Base-by-base conservation (phyloP, 2,797 vertebrate species). In the Scyliorhinus canicula region DNA sequence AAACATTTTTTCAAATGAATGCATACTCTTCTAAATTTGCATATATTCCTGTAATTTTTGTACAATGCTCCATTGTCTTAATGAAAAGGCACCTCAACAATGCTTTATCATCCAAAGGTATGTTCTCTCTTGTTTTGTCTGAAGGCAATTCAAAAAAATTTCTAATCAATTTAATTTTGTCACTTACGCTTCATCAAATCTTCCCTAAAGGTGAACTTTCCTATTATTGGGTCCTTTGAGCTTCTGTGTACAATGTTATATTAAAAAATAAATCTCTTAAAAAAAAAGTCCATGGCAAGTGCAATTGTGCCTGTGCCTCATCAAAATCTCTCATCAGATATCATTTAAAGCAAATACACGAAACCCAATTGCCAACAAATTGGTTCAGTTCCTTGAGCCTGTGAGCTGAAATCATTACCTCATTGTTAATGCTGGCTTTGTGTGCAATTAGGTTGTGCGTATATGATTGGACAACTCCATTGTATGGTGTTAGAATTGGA, bases 291-390 rank as follows among this genome's bases (percentile, higher is more conserved):
- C 1, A 21, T 7, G 85, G 28, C 31, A 94, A 71, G 50, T 52
- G 63, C 26, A 47, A 71, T 12, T 69, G 50, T 44, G 44, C 31
- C 14, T 52, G 12, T 5, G 50, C 31, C 93, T 94, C 47, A 31
- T 52, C 19, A 93, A 47, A 35, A 12, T 4, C 67, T 21, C n/a
- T 67, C 65, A 74, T 50, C 47, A 28, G 50, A 94, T 16, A 4
- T 52, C 28, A 94, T 71, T 65, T 6, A 52, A 71, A 94, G 44
- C 65, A 94, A 3, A 74, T 28, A 52, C 67, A 21, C 47, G 52
- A 40, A 94, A 94, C 69, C 65, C 2, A 94, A 71, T 71, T 94
- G 93, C 63, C 26, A 71, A 94, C 11, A 94, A 74, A 52, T 94
- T 94, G 65, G 31, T 52, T 71, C 67, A 16, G 7, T 74, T 52